Conservation (phyloP, 2,797 vertebrate genomes). For the Phalanger gymnotis region DNA sequence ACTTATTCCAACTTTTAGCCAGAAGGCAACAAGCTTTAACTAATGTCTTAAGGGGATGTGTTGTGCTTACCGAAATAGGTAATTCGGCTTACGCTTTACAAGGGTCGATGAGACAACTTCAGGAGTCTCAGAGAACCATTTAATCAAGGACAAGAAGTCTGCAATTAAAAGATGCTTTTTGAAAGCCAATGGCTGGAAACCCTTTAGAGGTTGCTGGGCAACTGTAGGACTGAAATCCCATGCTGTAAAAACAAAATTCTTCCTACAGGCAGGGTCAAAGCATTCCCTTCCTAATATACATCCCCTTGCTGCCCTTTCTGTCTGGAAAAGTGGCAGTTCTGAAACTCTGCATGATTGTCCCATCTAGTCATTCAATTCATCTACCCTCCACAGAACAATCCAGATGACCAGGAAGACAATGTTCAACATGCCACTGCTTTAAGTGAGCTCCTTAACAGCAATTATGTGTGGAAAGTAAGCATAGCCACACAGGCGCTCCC, state of each 20-base stretch:
- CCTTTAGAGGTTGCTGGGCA: constrained; percentile 15
- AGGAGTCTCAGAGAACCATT: neutral
- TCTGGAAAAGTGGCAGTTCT: constrained; percentile 34
- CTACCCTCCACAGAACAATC: neutral
- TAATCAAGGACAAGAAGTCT: constrained; percentile 28
- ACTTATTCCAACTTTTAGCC: constrained; percentile 12
- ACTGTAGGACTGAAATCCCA: constrained; percentile 5
- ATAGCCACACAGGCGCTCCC: neutral
- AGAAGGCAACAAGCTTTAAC: neutral
- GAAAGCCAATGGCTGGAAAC: constrained; percentile 53
- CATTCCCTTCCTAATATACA: neutral
- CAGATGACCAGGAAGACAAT: neutral
- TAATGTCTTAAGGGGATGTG: neutral
- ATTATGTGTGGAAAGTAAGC: neutral
- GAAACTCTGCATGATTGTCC: neutral
- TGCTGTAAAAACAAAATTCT: constrained; percentile 7
- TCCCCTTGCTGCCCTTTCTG: neutral
- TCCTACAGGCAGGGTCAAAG: neutral
- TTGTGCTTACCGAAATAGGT: constrained; percentile 6
- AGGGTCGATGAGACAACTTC: constrained; percentile 9
- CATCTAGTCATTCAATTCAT: constrained; percentile 18
- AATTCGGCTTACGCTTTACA: constrained; percentile 37
- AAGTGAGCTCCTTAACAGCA: neutral
- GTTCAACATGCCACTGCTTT: neutral
- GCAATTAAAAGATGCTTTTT: constrained; percentile 29